These are phyloP conservation scores for Thereva nobilitata DNA, from an alignment of 2,888 invertebrate species.

Conservation along the genomic window DNA sequence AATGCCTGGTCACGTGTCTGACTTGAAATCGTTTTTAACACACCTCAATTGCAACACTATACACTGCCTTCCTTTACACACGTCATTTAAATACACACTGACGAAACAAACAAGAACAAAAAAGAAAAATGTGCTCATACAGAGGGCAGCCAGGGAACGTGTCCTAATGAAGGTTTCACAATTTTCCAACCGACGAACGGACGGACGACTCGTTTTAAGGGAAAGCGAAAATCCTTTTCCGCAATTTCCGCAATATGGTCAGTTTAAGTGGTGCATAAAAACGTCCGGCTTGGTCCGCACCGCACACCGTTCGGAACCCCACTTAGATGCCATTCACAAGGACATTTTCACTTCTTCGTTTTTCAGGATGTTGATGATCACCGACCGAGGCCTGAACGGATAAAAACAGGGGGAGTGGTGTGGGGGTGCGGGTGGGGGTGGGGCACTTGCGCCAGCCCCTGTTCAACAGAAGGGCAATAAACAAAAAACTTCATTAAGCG, in stretches of 20 bases:
- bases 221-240: slow-evolving; percentile 13
- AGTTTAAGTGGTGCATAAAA: slow-evolving; percentile 25
- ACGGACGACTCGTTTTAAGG: slow-evolving; percentile 6
- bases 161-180: slow-evolving; percentile 18
- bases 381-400: not conserved
- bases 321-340: slow-evolving; percentile 16
- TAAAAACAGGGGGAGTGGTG: too few relatives aligned
- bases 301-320: not conserved
- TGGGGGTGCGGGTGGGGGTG: too few relatives aligned
- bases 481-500: slow-evolving; percentile 34
- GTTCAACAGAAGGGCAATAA: slow-evolving; percentile 21
- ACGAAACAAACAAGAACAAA: slow-evolving; percentile 21
- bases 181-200: slow-evolving; percentile 11
- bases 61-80: not conserved
- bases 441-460: not conserved
- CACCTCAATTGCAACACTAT: not conserved
- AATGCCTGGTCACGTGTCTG: slow-evolving; percentile 28
- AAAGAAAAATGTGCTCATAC: not conserved
- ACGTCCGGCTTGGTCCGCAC: not conserved
- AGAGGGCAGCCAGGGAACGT: not conserved
- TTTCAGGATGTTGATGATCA: slow-evolving; percentile 1
- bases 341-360: slow-evolving; percentile 25
- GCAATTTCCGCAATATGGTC: slow-evolving; percentile 25
- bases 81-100: slow-evolving; percentile 4
- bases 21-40: slow-evolving; percentile 1